Evolutionary conservation across 2,888 invertebrate species (phyloP).

Genomic region (Yponomeuta cagnagella): DNA sequence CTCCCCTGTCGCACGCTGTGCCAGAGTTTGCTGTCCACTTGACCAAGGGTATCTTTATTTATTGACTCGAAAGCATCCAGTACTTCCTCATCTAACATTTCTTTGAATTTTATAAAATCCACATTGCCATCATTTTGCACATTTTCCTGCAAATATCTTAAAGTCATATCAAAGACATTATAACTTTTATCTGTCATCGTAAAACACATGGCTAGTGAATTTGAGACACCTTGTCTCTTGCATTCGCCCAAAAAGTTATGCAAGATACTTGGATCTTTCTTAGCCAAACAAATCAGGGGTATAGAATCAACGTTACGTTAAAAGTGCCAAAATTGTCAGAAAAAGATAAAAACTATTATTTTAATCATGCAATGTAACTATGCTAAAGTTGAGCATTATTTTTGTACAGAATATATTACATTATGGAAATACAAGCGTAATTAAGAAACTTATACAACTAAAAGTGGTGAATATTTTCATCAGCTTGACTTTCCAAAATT

Average conservation of each 20-base stretch:
- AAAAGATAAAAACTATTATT: too few species aligned
- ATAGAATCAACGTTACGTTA: too few species aligned
- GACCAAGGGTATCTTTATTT: too few species aligned
- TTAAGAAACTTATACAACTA: too few species aligned
- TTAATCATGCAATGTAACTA: too few species aligned
- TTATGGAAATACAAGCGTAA: too few species aligned
- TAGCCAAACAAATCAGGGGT: neutral
- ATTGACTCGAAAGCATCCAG: neutral
- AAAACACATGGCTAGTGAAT: neutral
- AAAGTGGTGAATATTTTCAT: too few species aligned
- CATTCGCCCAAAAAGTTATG: neutral
- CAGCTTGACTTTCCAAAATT: too few species aligned
- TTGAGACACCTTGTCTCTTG: neutral
- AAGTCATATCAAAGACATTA: neutral
- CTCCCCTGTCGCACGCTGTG: slow-evolving; percentile 13
- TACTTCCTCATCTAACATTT: neutral
- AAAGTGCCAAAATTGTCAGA: too few species aligned
- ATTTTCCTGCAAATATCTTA: neutral
- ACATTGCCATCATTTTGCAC: neutral
- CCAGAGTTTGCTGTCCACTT: slow-evolving; percentile 1
- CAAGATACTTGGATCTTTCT: neutral
- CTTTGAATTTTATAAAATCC: neutral
- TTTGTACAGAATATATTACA: too few species aligned
- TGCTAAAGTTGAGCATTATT: too few species aligned
- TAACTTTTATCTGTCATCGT: neutral